Evolutionary conservation across 2,797 vertebrate species (phyloP).

Genomic region (Mareca strepera): DNA sequence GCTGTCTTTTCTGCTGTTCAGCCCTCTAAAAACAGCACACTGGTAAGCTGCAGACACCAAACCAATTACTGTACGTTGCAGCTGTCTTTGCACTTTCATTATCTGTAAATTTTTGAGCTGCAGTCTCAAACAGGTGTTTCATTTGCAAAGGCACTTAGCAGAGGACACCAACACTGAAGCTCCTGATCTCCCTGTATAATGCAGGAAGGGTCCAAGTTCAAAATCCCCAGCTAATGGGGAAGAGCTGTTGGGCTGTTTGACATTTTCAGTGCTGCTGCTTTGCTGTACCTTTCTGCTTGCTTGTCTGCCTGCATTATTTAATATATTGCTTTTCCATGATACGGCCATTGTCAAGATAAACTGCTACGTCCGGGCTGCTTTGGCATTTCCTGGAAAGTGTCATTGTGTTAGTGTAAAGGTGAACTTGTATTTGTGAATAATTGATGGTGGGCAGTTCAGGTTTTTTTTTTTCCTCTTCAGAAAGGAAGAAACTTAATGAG

Average conservation of each 20-base stretch:
- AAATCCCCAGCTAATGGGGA: neutral
- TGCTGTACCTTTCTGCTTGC: constrained; percentile 45
- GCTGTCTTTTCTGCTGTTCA: neutral
- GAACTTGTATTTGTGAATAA: constrained; percentile 77
- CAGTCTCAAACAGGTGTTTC: neutral
- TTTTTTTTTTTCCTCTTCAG: constrained; percentile 14
- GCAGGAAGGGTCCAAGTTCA: neutral
- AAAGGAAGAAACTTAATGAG: constrained; percentile 76
- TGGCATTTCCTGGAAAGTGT: neutral
- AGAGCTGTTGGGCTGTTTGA: neutral
- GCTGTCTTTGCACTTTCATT: neutral
- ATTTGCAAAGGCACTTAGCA: neutral
- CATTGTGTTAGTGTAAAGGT: constrained; percentile 66
- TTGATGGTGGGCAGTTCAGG: constrained; percentile 67
- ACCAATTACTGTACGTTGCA: neutral
- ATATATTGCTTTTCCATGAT: constrained; percentile 29
- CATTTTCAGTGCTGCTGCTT: neutral
- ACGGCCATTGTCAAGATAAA: neutral
- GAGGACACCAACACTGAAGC: neutral
- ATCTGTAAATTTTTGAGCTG: neutral
- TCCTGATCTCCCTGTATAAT: neutral
- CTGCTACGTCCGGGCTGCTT: neutral
- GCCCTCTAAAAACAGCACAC: neutral
- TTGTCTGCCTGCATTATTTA: neutral
- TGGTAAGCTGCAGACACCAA: neutral